Evolutionary conservation across 1,140 invertebrate species (phyloP).

Genomic region (Bacillus rossius): DNA sequence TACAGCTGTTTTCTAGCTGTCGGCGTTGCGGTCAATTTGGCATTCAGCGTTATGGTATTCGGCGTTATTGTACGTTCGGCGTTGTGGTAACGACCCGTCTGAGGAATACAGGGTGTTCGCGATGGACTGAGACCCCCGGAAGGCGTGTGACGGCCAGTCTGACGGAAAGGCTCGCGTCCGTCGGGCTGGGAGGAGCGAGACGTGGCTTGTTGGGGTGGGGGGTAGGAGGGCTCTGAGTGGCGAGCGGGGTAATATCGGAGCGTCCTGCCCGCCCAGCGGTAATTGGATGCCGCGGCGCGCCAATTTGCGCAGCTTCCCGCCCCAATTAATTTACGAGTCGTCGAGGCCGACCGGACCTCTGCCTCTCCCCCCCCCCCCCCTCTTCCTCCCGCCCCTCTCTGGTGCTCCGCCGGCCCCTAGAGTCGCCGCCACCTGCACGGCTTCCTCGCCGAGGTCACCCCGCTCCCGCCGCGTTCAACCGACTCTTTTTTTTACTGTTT

Average conservation of each 20-base stretch:
- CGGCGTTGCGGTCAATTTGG: too few species aligned
- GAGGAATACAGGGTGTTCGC: too few species aligned
- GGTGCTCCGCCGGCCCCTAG: neutral
- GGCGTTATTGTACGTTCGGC: too few species aligned
- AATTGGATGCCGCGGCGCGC: constrained; percentile 4
- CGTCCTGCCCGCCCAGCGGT: neutral
- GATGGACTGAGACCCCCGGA: too few species aligned
- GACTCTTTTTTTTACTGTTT: neutral
- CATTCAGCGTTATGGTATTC: too few species aligned
- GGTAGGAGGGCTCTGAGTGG: neutral
- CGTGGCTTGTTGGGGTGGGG: too few species aligned
- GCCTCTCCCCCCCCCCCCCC: constrained; percentile 16
- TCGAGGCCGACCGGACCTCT: neutral
- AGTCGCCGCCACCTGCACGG: neutral
- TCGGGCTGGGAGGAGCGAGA: too few species aligned
- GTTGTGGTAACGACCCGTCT: too few species aligned
- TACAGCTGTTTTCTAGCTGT: too few species aligned
- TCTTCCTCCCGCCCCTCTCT: constrained; percentile 11
- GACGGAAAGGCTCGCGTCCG: too few species aligned
- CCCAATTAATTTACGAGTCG: neutral
- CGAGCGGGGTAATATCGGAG: constrained; percentile 7
- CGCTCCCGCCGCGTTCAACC: neutral
- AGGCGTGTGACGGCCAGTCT: too few species aligned
- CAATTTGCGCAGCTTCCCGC: constrained; percentile 1
- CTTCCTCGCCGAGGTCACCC: neutral